Base-by-base conservation (phyloP, 2,888 invertebrate genomes). In the Melanostoma mellinum region DNA sequence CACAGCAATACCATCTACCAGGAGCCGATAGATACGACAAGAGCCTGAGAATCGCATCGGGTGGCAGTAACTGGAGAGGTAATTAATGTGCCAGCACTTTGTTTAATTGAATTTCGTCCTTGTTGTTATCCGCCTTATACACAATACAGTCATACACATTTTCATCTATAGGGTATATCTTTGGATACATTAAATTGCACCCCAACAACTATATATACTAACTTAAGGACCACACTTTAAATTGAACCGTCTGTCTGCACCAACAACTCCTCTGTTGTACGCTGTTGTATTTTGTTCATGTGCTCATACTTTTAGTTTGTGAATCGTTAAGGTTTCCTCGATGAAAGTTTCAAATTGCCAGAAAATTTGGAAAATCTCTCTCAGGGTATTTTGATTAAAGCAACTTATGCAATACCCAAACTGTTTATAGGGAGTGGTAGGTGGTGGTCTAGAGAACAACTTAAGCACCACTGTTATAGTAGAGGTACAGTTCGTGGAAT, bases 21-120 rank as follows among this genome's bases (percentile, higher is more conserved):
- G 88, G 87, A 79, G 87, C 88, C 61, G 90, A 90, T 87, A 89
- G 90, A 69, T 90, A 90, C 65, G 90, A 90, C 87, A 90, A 90
- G 85, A 90, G 90, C 72, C 86, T 89, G 52, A 89, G 90, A 85
- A 84, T 75, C 46, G 77, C 85, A 80, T 72, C 79, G 61, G 84
- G 79, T 53, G 72, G 84, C 53, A 82, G 74, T 58, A 76, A 68
- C 44, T 84, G 84, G 85, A 80, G 85, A 80, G 85, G 85, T 85
- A 80, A 85, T 75, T 80, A 71, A 79, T 84, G 73, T 50, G 35
- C 52, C 74, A 63, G 52, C 61, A 65, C 68, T 82, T 73, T 67
- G 38, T 76, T 73, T 73, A 73, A 73, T 78, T 78, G 52, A 65
- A 74, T 73, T 78, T 68, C 36, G 33, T 72, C 53, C 71, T 55